Percentiles rank a stretch among this genome's conserved stretches.
Conservation (phyloP, 2,113 vertebrate species). For the Corythoichthys intestinalis region DNA sequence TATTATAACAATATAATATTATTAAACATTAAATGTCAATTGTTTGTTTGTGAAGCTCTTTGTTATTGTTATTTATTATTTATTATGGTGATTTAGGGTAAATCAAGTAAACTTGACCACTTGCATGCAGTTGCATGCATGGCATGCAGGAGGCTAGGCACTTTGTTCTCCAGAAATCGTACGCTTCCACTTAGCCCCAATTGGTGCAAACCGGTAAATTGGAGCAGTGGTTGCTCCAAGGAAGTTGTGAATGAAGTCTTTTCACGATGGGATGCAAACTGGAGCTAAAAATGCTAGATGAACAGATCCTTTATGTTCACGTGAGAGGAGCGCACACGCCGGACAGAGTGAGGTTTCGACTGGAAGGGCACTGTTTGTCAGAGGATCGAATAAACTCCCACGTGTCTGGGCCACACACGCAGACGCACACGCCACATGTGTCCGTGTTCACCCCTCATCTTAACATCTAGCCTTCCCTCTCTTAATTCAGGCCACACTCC, state of each 20-base stretch:
- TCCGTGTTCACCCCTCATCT: slow-evolving; percentile 44
- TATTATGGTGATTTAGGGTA: too few species aligned
- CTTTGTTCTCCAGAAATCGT: background rate
- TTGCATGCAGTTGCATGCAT: too few species aligned
- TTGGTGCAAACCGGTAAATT: slow-evolving; percentile 68
- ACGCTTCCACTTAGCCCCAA: slow-evolving; percentile 64
- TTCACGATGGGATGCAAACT: slow-evolving; percentile 52
- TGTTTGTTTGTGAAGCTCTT: too few species aligned
- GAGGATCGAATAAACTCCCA: slow-evolving; percentile 66
- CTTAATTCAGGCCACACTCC: slow-evolving; percentile 58
- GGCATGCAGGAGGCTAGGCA: too few species aligned
- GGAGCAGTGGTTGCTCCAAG: slow-evolving; percentile 44
- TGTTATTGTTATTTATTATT: too few species aligned
- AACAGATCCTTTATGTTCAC: slow-evolving; percentile 70
- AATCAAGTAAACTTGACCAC: too few species aligned
- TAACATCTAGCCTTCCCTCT: slow-evolving; percentile 55
- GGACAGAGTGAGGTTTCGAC: slow-evolving; percentile 38
- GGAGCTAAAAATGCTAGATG: slow-evolving; percentile 46
- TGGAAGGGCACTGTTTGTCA: slow-evolving; percentile 60
- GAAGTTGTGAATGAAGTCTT: slow-evolving; percentile 62
- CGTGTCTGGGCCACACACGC: slow-evolving; percentile 59
- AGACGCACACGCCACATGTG: slow-evolving; percentile 49
- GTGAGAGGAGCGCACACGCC: slow-evolving; percentile 65
- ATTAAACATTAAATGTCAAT: too few species aligned
- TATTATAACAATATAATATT: too few species aligned